Base-by-base conservation (phyloP, 2,888 invertebrate genomes). In the Cheilosia vulpina region DNA sequence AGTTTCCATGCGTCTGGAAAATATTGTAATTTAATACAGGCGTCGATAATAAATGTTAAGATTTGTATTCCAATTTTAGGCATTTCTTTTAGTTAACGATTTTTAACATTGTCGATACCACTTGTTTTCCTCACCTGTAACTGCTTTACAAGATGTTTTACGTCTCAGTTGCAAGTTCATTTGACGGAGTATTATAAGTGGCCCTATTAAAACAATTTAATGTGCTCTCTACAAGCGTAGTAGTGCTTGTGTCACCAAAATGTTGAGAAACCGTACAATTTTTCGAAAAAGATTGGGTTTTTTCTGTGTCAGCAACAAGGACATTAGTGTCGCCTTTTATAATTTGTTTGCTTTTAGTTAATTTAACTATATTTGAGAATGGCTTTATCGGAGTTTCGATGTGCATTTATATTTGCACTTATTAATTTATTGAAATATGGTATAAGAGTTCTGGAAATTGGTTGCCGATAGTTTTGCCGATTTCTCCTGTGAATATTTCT, bases 1-100 rank as follows among this genome's bases (percentile, higher is more conserved):
- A n/a, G 24, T 71, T 50, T 58, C 71, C 50, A 60, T 6, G 38
- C 21, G 7, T 38, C 24, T 15, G 71, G n/a, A n/a, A n/a, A n/a
- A n/a, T n/a, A n/a, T n/a, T n/a, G n/a, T n/a, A n/a, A n/a, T n/a
- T n/a, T n/a, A n/a, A n/a, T n/a, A n/a, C 34, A 57, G 2, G 58
- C 58, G 38, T 69, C 50, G 21, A 47, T 58, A 53, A 52, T 27
- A 21, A 11, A 53, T 21, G 45, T 24, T 62, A 43, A 43, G 24
- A 21, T 21, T 21, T 21, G 21, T 21, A 2, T 21, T 21, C 21
- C 21, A 21, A 21, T 21, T 21, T 21, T 21, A 21, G 21, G 21
- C 21, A 21, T 21, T 21, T 21, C 21, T 21, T 21, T 21, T 21
- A 21, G 2, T 0, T 21, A 21, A 21, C 21, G 21, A 21, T 21